Conservation (phyloP, 2,888 invertebrate genomes). For the Latrodectus elegans region DNA sequence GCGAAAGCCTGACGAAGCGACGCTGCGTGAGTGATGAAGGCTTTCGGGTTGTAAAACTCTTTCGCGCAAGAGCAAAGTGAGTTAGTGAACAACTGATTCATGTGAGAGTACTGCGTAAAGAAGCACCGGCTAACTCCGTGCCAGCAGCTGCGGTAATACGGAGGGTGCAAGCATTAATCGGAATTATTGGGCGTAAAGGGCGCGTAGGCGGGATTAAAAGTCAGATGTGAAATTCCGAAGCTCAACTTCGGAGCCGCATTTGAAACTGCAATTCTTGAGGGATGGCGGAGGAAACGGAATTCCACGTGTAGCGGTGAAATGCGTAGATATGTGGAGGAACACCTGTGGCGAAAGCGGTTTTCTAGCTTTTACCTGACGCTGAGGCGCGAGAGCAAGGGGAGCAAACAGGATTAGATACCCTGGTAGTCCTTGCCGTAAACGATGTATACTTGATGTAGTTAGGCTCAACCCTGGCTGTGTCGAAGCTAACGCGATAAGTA, state of each 20-base stretch:
- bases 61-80: conserved; percentile 70
- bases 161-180: conserved; percentile 73
- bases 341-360: conserved; percentile 63
- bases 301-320: conserved; percentile 73
- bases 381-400: background rate
- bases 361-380: background rate
- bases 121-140: conserved; percentile 67
- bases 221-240: conserved; percentile 72
- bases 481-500: background rate
- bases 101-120: conserved; percentile 71
- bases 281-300: conserved; percentile 71
- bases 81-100: background rate
- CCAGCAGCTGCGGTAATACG: conserved; percentile 75
- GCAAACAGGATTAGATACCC: conserved; percentile 5
- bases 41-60: conserved; percentile 73
- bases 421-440: background rate
- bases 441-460: background rate
- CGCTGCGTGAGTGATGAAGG: conserved; percentile 73
- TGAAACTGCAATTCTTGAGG: conserved; percentile 72
- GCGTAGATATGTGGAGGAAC: conserved; percentile 72
- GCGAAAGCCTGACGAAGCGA: conserved; percentile 73
- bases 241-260: conserved; percentile 72
- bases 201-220: conserved; percentile 72
- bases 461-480: background rate
- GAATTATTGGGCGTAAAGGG: conserved; percentile 74